A percentile compares a stretch with the other conserved stretches of the same genome.
phyloP scores from a whole-genome alignment of 1,140 invertebrate species.

The Helicoverpa armigera region DNA sequence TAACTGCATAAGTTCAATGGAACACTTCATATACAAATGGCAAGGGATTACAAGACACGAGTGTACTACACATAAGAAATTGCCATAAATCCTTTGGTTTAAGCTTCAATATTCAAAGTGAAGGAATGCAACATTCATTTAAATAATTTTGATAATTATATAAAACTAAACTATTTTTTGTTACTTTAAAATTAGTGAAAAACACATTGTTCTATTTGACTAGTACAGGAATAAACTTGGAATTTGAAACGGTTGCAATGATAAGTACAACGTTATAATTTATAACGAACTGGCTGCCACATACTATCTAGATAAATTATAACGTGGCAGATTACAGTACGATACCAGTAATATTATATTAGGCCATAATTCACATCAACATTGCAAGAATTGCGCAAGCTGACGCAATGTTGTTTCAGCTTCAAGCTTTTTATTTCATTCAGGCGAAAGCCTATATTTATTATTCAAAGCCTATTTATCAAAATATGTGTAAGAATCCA shows the following conservation, averaged over 20 bases:
- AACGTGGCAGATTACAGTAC: background rate
- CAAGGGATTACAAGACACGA: constrained; percentile 11
- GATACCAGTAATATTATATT: background rate
- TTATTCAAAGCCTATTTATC: background rate
- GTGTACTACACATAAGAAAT: background rate
- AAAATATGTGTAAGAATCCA: background rate
- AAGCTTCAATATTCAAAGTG: background rate
- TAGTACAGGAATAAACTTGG: constrained; percentile 25
- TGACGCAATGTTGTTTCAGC: background rate
- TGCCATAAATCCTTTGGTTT: constrained; percentile 2
- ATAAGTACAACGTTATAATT: background rate
- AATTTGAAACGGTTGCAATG: constrained; percentile 7
- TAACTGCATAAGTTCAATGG: constrained; percentile 5
- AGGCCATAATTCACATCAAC: no score
- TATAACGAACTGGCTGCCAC: no score
- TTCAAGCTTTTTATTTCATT: background rate
- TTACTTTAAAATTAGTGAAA: constrained; percentile 5
- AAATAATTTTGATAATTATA: constrained; percentile 1
- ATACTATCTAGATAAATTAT: background rate
- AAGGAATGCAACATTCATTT: constrained; percentile 31
- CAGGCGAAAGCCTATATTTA: background rate
- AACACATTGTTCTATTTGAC: constrained; percentile 30
- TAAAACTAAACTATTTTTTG: background rate
- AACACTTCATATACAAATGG: constrained; percentile 3
- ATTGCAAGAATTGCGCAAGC: constrained; percentile 1